A percentile compares a stretch with the other conserved stretches of the same genome.
phyloP scores from a whole-genome alignment of 1,140 invertebrate species.

The Drosophila tani region DNA sequence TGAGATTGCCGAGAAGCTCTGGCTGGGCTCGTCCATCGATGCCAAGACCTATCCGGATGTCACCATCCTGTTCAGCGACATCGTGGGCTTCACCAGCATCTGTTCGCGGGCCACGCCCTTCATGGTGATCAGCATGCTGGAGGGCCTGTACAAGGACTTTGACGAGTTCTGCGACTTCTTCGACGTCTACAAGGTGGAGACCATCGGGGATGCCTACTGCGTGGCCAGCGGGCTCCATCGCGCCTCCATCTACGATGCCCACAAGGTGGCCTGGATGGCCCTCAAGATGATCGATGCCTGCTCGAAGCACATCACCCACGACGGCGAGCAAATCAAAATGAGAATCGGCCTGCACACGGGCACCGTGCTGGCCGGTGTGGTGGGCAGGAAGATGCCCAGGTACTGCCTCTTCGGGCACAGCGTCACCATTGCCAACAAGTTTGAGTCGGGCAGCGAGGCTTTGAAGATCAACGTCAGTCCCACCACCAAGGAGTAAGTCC shows the following conservation, averaged over 20 bases:
- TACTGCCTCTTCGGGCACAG: slow-evolving; percentile 97
- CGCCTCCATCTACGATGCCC: slow-evolving; percentile 90
- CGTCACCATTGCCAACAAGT: slow-evolving; percentile 97
- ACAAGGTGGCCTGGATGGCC: slow-evolving; percentile 98
- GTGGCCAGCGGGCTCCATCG: slow-evolving; percentile 96
- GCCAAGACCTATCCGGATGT: slow-evolving; percentile 96
- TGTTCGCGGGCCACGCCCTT: slow-evolving; percentile 95
- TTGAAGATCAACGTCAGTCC: slow-evolving; percentile 96
- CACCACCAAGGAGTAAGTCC: slow-evolving; percentile 94
- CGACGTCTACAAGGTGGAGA: slow-evolving; percentile 98
- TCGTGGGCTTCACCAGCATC: slow-evolving; percentile 98
- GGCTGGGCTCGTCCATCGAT: slow-evolving; percentile 94
- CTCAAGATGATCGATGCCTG: slow-evolving; percentile 95
- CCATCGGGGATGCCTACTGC: slow-evolving; percentile 97
- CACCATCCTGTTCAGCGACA: slow-evolving; percentile 97
- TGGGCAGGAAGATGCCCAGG: slow-evolving; percentile 95
- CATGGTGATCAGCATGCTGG: slow-evolving; percentile 97
- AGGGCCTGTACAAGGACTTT: slow-evolving; percentile 96
- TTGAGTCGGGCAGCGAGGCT: slow-evolving; percentile 96
- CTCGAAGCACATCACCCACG: slow-evolving; percentile 93
- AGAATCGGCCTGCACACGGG: slow-evolving; percentile 96
- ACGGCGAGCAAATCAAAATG: slow-evolving; percentile 97
- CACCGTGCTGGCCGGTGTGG: slow-evolving; percentile 94
- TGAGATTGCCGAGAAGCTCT: slow-evolving; percentile 95
- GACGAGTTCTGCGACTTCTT: slow-evolving; percentile 95